These are phyloP conservation scores for Plebejus argus DNA, from an alignment of 2,888 invertebrate genomes.

Conservation along the genomic window DNA sequence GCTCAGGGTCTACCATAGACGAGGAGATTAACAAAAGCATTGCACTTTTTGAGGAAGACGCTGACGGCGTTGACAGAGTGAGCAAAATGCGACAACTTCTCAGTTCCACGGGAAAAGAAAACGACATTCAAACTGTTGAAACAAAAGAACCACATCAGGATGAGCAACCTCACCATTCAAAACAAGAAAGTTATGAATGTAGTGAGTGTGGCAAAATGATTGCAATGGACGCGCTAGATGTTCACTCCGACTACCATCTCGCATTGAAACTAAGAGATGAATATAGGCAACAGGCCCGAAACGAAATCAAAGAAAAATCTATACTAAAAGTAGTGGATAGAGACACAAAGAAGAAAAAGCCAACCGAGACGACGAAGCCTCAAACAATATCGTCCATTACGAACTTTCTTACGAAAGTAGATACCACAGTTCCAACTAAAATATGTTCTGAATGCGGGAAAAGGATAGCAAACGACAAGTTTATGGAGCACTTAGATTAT, in stretches of 20 bases:
- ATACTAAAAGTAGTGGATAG: constrained; percentile 44
- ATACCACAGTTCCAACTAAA: constrained; percentile 61
- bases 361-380: constrained; percentile 46
- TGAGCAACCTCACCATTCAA: constrained; percentile 37
- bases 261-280: constrained; percentile 84
- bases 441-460: constrained; percentile 86
- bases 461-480: constrained; percentile 80
- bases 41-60: constrained; percentile 68
- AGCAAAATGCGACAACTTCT: constrained; percentile 62
- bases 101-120: constrained; percentile 36
- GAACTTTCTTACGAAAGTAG: constrained; percentile 73
- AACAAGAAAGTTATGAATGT: constrained; percentile 70
- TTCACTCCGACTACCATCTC: constrained; percentile 88
- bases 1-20: constrained; percentile 71
- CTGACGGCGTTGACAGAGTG: constrained; percentile 57
- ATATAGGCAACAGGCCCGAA: constrained; percentile 62
- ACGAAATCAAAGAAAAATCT: constrained; percentile 45
- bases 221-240: constrained; percentile 77
- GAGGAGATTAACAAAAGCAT: constrained; percentile 74
- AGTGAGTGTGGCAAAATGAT: constrained; percentile 84
- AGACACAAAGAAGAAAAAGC: constrained; percentile 46
- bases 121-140: constrained; percentile 32
- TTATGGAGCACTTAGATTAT: constrained; percentile 90
- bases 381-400: constrained; percentile 56
- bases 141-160: constrained; percentile 29